These are phyloP conservation scores for Sigmodon hispidus DNA, from an alignment of 2,113 vertebrate genomes.

Conservation along the genomic window DNA sequence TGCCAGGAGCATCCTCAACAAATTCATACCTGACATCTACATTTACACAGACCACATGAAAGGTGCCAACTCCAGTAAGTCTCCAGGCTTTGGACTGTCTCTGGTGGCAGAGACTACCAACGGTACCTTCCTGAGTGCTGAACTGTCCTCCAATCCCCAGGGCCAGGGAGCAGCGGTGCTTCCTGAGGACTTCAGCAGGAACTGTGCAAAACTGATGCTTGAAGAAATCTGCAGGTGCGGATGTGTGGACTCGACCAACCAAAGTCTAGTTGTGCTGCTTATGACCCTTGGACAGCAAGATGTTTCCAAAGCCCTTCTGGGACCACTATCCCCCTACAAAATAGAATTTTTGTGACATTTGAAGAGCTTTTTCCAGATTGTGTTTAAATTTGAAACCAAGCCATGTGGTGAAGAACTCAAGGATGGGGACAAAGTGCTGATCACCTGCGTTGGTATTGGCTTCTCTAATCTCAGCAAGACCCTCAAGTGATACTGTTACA, in stretches of 20 bases:
- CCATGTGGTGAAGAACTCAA: slow-evolving; percentile 88
- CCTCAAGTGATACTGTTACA: slow-evolving; percentile 88
- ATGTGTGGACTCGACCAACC: slow-evolving; percentile 96
- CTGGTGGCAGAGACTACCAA: slow-evolving; percentile 95
- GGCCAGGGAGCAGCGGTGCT: slow-evolving; percentile 92
- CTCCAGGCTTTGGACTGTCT: slow-evolving; percentile 95
- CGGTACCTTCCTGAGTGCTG: slow-evolving; percentile 93
- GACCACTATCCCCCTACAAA: slow-evolving; percentile 96
- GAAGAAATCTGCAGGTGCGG: slow-evolving; percentile 97
- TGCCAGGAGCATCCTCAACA: slow-evolving; percentile 93
- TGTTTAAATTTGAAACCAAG: slow-evolving; percentile 97
- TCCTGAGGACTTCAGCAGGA: slow-evolving; percentile 94
- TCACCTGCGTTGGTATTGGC: slow-evolving; percentile 96
- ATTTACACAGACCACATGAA: slow-evolving; percentile 99
- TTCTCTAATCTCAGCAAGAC: slow-evolving; percentile 97
- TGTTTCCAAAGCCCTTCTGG: slow-evolving; percentile 96
- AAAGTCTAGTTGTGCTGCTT: slow-evolving; percentile 94
- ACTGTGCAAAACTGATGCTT: slow-evolving; percentile 94
- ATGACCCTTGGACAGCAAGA: slow-evolving; percentile 98
- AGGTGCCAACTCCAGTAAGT: slow-evolving; percentile 95
- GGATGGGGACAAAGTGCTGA: slow-evolving; percentile 94
- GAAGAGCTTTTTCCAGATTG: slow-evolving; percentile 96
- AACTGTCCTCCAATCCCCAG: slow-evolving; percentile 93
- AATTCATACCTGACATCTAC: slow-evolving; percentile 97
- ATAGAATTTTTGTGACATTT: slow-evolving; percentile 97